Conservation (phyloP, 2,797 vertebrate genomes). For the Cyclopterus lumpus region DNA sequence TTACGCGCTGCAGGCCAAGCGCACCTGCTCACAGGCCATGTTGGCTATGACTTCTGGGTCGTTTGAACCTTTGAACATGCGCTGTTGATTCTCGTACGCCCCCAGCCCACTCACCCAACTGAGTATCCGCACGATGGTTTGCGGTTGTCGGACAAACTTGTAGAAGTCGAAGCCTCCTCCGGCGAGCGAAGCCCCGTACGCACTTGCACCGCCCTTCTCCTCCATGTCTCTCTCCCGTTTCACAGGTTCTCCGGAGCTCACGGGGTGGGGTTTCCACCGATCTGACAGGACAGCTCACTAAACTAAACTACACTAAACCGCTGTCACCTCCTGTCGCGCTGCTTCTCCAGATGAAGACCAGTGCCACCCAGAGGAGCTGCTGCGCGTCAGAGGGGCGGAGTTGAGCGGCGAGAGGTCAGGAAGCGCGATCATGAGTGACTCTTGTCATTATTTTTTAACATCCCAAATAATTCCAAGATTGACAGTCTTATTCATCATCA, state of each 20-base stretch:
- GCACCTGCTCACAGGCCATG: slow-evolving; percentile 49
- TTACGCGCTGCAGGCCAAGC: background rate
- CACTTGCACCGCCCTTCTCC: slow-evolving; percentile 67
- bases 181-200: slow-evolving; percentile 79
- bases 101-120: slow-evolving; percentile 82
- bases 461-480: background rate
- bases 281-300: background rate
- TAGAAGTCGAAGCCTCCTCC: slow-evolving; percentile 79
- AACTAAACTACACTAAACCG: background rate
- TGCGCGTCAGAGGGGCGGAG: slow-evolving; percentile 60
- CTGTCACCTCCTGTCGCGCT: background rate
- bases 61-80: background rate
- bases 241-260: background rate
- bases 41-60: background rate
- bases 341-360: background rate
- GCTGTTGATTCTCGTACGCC: background rate
- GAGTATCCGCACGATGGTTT: slow-evolving; percentile 80
- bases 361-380: slow-evolving; percentile 16
- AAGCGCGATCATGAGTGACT: background rate
- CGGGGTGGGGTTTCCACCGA: background rate
- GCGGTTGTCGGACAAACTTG: slow-evolving; percentile 82
- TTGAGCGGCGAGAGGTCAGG: background rate
- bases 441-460: background rate
- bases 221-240: slow-evolving; percentile 64
- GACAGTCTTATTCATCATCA: background rate